Evolutionary conservation across 2,888 invertebrate genomes (phyloP).

Genomic region (Phragmatobia fuliginosa): DNA sequence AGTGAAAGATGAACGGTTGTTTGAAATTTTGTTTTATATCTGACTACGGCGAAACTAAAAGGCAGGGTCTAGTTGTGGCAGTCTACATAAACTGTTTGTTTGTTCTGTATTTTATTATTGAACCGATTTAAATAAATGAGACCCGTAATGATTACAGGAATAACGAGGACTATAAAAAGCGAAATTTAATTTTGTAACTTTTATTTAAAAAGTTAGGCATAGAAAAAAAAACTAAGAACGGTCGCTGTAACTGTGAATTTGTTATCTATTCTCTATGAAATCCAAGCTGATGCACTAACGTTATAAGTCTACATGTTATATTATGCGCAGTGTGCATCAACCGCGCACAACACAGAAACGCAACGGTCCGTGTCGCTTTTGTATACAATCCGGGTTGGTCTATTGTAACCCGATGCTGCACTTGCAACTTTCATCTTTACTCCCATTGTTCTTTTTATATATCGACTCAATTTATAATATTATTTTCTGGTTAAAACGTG

Average conservation of each 20-base stretch:
- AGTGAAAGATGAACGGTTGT: no score
- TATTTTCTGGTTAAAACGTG: not conserved
- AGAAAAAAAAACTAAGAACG: no score
- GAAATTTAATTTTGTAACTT: no score
- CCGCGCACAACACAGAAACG: slow-evolving; percentile 25
- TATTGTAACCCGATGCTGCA: slow-evolving; percentile 26
- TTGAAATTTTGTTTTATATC: no score
- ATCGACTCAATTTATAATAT: not conserved
- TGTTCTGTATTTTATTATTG: no score
- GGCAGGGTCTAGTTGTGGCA: no score
- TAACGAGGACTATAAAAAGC: no score
- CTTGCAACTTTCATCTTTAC: slow-evolving; percentile 4
- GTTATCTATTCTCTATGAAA: slow-evolving; percentile 4
- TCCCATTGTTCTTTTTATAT: slow-evolving; percentile 7
- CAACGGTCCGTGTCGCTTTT: slow-evolving; percentile 31
- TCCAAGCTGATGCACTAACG: not conserved
- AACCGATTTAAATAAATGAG: no score
- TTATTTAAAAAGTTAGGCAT: no score
- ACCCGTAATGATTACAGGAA: no score
- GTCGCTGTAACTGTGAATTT: not conserved
- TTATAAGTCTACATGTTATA: slow-evolving; percentile 1
- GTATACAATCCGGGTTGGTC: slow-evolving; percentile 13
- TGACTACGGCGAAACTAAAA: no score
- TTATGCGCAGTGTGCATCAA: slow-evolving; percentile 32
- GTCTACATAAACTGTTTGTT: no score